Evolutionary conservation across 2,888 invertebrate genomes (phyloP).

Genomic region (Odontocerum albicorne): DNA sequence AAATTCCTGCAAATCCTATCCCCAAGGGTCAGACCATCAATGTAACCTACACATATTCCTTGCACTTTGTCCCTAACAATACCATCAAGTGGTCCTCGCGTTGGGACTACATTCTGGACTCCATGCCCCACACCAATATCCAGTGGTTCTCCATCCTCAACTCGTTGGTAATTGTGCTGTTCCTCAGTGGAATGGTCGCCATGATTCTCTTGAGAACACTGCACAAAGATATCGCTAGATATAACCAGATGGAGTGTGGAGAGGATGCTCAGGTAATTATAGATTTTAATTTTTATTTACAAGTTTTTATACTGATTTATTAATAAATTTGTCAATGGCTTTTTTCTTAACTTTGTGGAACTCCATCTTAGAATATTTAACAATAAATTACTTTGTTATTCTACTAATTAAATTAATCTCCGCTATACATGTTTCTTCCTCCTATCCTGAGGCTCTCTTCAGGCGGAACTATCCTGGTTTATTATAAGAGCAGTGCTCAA

Average conservation of each 20-base stretch:
- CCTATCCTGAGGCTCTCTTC: too few relatives aligned
- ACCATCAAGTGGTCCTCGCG: constrained; percentile 96
- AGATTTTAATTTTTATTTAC: background rate
- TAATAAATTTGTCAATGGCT: too few relatives aligned
- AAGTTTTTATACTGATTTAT: too few relatives aligned
- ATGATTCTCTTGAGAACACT: constrained; percentile 97
- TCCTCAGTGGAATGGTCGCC: constrained; percentile 98
- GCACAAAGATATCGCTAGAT: constrained; percentile 97
- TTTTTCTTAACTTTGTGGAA: too few relatives aligned
- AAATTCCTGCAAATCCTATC: constrained; percentile 64
- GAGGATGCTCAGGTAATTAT: constrained; percentile 82
- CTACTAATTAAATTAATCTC: too few relatives aligned
- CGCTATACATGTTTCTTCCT: too few relatives aligned
- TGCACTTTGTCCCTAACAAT: constrained; percentile 78
- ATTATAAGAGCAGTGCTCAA: too few relatives aligned
- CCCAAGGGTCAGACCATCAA: constrained; percentile 54
- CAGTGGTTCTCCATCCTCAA: constrained; percentile 99
- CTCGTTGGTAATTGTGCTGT: constrained; percentile 94
- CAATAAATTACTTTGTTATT: too few relatives aligned
- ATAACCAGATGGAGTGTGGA: constrained; percentile 92
- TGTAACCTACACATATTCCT: constrained; percentile 85
- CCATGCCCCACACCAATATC: constrained; percentile 97
- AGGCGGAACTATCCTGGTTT: too few relatives aligned
- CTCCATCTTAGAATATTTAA: too few relatives aligned
- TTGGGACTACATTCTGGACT: constrained; percentile 99